Conservation (phyloP, 2,888 invertebrate genomes). For the Lingula anatina region DNA sequence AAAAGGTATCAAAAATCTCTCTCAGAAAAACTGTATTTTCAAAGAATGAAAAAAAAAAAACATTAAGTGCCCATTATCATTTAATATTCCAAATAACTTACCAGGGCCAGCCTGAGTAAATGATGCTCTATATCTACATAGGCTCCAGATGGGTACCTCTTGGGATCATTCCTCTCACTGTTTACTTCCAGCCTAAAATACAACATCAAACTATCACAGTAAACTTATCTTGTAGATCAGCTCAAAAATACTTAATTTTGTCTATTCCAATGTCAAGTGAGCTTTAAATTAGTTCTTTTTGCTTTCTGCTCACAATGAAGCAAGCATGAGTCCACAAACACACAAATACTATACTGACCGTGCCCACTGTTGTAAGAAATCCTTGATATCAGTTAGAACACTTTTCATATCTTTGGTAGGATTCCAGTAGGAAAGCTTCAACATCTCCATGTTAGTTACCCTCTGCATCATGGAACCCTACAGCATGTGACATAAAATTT, state of each 20-base stretch:
- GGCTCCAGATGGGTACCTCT: slow-evolving; percentile 34
- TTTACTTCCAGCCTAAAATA: slow-evolving; percentile 31
- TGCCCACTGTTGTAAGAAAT: slow-evolving; percentile 44
- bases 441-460: slow-evolving; percentile 44
- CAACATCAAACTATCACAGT: neutral
- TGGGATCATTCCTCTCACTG: slow-evolving; percentile 35
- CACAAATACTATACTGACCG: too few relatives aligned
- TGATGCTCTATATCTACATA: slow-evolving; percentile 48
- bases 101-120: slow-evolving; percentile 43
- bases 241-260: too few relatives aligned
- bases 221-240: too few relatives aligned
- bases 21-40: too few relatives aligned
- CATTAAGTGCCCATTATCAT: too few relatives aligned
- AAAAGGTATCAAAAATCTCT: too few relatives aligned
- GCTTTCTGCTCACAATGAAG: too few relatives aligned
- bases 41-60: too few relatives aligned
- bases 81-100: slow-evolving; percentile 17
- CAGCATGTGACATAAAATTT: neutral
- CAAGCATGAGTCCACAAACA: too few relatives aligned
- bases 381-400: slow-evolving; percentile 43
- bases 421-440: slow-evolving; percentile 50
- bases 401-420: slow-evolving; percentile 46
- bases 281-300: too few relatives aligned
- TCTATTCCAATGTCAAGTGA: too few relatives aligned
- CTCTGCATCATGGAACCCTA: slow-evolving; percentile 42